Evolutionary conservation across 2,888 invertebrate genomes (phyloP).

Genomic region (Lasius fuliginosus): DNA sequence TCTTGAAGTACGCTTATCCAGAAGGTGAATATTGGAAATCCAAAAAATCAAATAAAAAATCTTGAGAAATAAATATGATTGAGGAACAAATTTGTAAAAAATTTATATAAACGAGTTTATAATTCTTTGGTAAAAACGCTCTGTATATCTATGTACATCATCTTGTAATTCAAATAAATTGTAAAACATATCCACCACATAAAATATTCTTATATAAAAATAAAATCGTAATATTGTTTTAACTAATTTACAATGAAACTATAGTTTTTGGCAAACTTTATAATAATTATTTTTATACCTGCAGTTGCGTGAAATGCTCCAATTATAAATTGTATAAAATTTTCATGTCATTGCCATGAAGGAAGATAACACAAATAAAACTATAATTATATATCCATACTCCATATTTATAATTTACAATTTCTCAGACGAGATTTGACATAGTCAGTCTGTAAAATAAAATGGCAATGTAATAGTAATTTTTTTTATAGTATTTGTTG

Average conservation of each 20-base stretch:
- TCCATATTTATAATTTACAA: constrained; percentile 36
- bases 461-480: not conserved
- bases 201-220: too few species aligned
- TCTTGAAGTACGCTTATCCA: constrained; percentile 92
- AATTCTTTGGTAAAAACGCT: constrained; percentile 8
- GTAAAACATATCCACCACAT: not conserved
- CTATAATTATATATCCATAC: not conserved
- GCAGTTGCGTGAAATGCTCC: not conserved
- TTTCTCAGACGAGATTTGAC: constrained; percentile 86
- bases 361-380: not conserved
- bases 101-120: not conserved
- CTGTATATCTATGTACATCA: not conserved
- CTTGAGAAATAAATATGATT: not conserved
- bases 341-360: not conserved
- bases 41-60: constrained; percentile 87
- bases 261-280: not conserved
- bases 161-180: not conserved
- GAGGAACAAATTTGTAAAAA: constrained; percentile 86
- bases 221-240: not conserved
- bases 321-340: not conserved
- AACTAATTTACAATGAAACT: constrained; percentile 4
- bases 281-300: constrained; percentile 2
- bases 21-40: constrained; percentile 92
- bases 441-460: constrained; percentile 87
- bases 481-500: not conserved